Evolutionary conservation across 2,888 invertebrate genomes (phyloP).

Genomic region (Xestoiulus laeticollis): DNA sequence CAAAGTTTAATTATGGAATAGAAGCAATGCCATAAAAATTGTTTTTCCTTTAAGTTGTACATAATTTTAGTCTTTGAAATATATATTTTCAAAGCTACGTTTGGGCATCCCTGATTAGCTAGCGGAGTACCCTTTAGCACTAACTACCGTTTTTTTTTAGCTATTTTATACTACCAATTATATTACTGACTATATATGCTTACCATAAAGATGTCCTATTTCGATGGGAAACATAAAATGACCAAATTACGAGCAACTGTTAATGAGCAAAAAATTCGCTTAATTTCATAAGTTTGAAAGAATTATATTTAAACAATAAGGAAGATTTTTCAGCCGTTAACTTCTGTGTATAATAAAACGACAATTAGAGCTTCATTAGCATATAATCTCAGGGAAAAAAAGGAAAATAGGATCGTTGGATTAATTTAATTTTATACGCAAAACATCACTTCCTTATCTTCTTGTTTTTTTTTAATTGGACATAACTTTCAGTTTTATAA

Average conservation of each 20-base stretch:
- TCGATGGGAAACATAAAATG: not conserved
- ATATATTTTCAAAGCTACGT: too few species aligned
- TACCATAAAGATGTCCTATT: not conserved
- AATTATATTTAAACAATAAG: conserved; percentile 25
- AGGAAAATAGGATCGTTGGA: not conserved
- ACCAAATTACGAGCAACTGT: conserved; percentile 15
- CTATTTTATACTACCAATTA: not conserved
- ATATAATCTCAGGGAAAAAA: not conserved
- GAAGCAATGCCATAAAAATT: too few species aligned
- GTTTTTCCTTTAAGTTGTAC: too few species aligned
- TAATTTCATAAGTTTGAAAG: not conserved
- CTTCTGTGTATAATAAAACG: not conserved
- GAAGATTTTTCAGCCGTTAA: conserved; percentile 15
- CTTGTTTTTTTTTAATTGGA: conserved; percentile 12
- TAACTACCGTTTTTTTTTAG: not conserved
- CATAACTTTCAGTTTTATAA: not conserved
- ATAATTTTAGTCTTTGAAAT: too few species aligned
- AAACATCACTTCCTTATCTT: conserved; percentile 16
- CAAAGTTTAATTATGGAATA: too few species aligned
- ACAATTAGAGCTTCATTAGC: conserved; percentile 41
- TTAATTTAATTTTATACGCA: conserved; percentile 19
- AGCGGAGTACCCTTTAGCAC: not conserved
- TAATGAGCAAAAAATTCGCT: conserved; percentile 13
- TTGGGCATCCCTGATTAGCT: too few species aligned
- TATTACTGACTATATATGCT: not conserved